Conservation (phyloP, 2,797 vertebrate genomes). For the Gobio occitaniae region DNA sequence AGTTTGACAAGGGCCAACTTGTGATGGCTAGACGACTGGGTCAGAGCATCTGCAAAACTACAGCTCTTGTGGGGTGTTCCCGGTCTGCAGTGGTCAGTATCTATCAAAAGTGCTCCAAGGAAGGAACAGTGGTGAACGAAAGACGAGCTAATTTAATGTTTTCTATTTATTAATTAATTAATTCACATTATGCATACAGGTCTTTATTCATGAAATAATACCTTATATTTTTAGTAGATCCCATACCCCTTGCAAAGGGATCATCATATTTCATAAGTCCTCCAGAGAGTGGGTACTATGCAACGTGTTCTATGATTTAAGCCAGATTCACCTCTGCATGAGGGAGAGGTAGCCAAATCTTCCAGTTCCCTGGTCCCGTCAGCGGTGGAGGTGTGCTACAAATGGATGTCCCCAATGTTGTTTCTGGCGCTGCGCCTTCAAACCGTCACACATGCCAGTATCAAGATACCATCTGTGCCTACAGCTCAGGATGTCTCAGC, state of each 20-base stretch:
- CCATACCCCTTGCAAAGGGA: not conserved
- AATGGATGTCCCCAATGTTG: slow-evolving; percentile 45
- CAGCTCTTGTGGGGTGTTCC: no score
- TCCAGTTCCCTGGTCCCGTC: not conserved
- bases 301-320: slow-evolving; percentile 17
- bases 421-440: slow-evolving; percentile 21
- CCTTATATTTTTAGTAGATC: not conserved
- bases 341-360: slow-evolving; percentile 16
- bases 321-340: slow-evolving; percentile 13
- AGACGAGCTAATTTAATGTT: no score
- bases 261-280: not conserved
- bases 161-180: not conserved
- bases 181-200: not conserved
- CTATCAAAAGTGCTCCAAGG: no score
- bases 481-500: slow-evolving; percentile 32
- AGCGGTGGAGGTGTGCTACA: slow-evolving; percentile 38
- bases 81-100: no score
- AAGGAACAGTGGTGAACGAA: no score
- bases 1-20: no score
- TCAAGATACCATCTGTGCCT: slow-evolving; percentile 45
- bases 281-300: not conserved
- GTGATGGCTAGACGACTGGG: no score
- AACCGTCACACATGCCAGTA: slow-evolving; percentile 25
- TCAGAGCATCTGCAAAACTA: no score
- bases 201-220: not conserved